phyloP scores from a whole-genome alignment of 2,113 vertebrate genomes.

The Carassius gibelio region DNA sequence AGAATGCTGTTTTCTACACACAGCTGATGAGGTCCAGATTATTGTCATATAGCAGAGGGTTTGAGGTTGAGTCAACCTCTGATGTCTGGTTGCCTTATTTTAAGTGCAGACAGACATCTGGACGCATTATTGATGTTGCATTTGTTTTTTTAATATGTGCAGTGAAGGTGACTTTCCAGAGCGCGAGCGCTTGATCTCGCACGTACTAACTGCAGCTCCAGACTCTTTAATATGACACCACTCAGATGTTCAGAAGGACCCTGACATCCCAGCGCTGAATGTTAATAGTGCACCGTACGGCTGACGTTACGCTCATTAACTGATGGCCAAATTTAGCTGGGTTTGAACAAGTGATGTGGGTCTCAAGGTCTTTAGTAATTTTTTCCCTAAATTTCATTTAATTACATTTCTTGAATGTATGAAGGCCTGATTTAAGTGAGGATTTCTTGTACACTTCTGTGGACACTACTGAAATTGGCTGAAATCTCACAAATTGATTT shows the following conservation, averaged over 20 bases:
- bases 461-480: neutral
- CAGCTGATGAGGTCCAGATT: neutral
- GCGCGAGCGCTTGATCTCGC: neutral
- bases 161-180: slow-evolving; percentile 41
- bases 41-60: neutral
- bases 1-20: neutral
- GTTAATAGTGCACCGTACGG: neutral
- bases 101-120: neutral
- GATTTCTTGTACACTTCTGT: neutral
- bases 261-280: slow-evolving; percentile 18
- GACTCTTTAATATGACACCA: slow-evolving; percentile 21
- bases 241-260: neutral
- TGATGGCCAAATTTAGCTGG: neutral
- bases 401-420: neutral
- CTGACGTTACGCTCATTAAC: neutral
- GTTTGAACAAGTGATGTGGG: neutral
- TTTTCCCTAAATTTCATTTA: too few species aligned
- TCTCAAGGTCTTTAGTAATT: neutral
- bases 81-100: neutral
- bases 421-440: neutral
- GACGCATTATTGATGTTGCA: neutral
- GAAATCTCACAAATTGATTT: neutral
- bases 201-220: neutral
- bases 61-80: neutral
- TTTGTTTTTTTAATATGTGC: neutral